Evolutionary conservation across 2,888 invertebrate species (phyloP).

Genomic region (Pheosia gnoma): DNA sequence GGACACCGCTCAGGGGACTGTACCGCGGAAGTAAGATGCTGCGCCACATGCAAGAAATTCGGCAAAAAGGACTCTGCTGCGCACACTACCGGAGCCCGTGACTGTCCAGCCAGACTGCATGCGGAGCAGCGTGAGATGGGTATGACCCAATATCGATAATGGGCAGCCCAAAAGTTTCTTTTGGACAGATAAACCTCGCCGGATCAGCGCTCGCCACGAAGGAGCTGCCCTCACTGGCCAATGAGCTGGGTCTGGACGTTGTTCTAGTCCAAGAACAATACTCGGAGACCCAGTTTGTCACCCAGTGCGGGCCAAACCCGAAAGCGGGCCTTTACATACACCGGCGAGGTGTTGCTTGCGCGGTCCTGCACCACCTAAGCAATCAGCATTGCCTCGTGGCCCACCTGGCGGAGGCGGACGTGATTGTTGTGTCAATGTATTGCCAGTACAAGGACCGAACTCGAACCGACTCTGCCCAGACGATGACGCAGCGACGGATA

Average conservation of each 20-base stretch:
- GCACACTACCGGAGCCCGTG: constrained; percentile 22
- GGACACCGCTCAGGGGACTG: constrained; percentile 23
- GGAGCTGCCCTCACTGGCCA: constrained; percentile 24
- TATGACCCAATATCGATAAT: constrained; percentile 16
- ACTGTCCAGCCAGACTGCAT: constrained; percentile 24
- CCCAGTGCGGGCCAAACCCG: constrained; percentile 11
- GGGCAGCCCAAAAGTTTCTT: rapidly evolving
- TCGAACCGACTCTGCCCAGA: constrained; percentile 49
- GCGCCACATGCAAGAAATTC: constrained; percentile 34
- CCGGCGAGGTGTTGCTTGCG: background rate
- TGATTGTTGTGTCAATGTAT: too few relatives aligned
- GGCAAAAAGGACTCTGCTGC: constrained; percentile 8
- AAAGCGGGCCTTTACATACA: constrained; percentile 26
- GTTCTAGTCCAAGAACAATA: constrained; percentile 38
- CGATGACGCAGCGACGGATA: constrained; percentile 26
- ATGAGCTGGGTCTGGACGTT: constrained; percentile 23
- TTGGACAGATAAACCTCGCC: constrained; percentile 32
- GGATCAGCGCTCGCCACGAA: constrained; percentile 23
- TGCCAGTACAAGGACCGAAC: too few relatives aligned
- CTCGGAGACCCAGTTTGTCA: background rate
- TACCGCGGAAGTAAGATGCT: background rate
- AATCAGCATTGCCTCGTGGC: too few relatives aligned
- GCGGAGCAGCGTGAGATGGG: constrained; percentile 19
- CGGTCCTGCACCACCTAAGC: too few relatives aligned
- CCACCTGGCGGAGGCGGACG: too few relatives aligned